phyloP scores from a whole-genome alignment of 2,113 vertebrate genomes.

The Herpailurus yagouaroundi region DNA sequence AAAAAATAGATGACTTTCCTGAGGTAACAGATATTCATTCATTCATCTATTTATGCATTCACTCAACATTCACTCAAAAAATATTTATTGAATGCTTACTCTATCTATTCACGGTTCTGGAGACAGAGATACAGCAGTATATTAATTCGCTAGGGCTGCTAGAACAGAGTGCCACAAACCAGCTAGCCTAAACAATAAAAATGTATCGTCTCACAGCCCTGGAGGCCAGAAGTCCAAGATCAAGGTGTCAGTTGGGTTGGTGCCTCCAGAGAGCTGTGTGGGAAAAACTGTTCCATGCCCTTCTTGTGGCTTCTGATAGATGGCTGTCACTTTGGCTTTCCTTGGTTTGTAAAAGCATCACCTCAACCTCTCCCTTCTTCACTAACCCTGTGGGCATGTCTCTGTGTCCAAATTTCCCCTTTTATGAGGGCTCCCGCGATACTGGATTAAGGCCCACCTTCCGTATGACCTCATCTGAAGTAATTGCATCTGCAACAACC shows the following conservation, averaged over 20 bases:
- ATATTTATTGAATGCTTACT: slow-evolving; percentile 18
- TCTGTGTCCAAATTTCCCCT: not conserved
- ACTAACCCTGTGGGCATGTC: not conserved
- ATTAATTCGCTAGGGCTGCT: not conserved
- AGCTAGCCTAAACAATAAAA: not conserved
- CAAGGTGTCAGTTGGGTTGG: not conserved
- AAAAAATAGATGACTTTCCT: slow-evolving; percentile 55
- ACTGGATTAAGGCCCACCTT: not conserved
- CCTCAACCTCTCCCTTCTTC: not conserved
- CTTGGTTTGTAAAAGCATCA: not conserved
- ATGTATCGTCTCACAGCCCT: not conserved
- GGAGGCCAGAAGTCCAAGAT: not conserved
- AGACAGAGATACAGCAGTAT: not conserved
- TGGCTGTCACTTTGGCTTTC: not conserved
- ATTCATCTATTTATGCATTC: slow-evolving; percentile 52
- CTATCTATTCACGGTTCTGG: slow-evolving; percentile 7
- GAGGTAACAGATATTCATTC: slow-evolving; percentile 22
- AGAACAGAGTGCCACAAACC: not conserved
- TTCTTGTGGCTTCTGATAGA: not conserved
- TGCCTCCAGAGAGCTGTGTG: not conserved
- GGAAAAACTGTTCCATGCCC: not conserved
- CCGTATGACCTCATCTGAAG: not conserved
- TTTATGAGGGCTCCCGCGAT: not conserved
- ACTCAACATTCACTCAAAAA: slow-evolving; percentile 46
- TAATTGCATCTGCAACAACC: not conserved